Evolutionary conservation across 2,888 invertebrate species (phyloP).

Genomic region (Hirtodrosophila confusa): DNA sequence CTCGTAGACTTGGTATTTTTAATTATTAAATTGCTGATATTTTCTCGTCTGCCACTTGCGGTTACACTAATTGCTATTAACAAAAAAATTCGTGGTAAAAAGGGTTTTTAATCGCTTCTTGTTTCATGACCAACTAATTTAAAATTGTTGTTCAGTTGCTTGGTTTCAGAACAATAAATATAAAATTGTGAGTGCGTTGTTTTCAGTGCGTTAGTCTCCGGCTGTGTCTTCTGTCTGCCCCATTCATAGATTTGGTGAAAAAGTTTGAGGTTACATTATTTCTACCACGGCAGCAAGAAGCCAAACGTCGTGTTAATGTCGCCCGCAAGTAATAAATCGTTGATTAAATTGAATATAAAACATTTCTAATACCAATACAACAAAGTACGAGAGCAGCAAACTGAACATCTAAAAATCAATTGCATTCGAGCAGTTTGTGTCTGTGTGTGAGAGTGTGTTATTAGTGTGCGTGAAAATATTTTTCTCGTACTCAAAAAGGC

Average conservation of each 20-base stretch:
- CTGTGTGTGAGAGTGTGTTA: constrained; percentile 32
- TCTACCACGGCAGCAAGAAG: constrained; percentile 66
- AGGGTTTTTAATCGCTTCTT: constrained; percentile 28
- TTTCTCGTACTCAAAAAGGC: constrained; percentile 60
- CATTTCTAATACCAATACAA: constrained; percentile 41
- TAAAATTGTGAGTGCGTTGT: not conserved
- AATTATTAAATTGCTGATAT: not conserved
- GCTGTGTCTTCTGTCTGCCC: constrained; percentile 17
- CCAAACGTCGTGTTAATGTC: constrained; percentile 63
- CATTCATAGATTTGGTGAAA: constrained; percentile 28
- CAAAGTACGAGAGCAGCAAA: constrained; percentile 3
- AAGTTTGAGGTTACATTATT: constrained; percentile 71
- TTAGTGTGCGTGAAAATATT: constrained; percentile 59
- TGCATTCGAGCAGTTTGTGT: constrained; percentile 36
- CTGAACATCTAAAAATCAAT: constrained; percentile 44
- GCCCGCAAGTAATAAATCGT: constrained; percentile 31
- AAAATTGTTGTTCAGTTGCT: constrained; percentile 23
- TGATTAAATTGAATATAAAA: constrained; percentile 44
- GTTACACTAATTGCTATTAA: constrained; percentile 29
- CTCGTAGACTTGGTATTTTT: not conserved
- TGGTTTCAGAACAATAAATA: not conserved
- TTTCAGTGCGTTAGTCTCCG: constrained; percentile 8
- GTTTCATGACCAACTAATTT: constrained; percentile 27
- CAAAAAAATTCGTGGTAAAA: constrained; percentile 49
- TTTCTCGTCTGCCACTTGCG: constrained; percentile 1